These are phyloP conservation scores for Tenebrosternarchus preto DNA, from an alignment of 2,113 vertebrate species.

Conservation along the genomic window DNA sequence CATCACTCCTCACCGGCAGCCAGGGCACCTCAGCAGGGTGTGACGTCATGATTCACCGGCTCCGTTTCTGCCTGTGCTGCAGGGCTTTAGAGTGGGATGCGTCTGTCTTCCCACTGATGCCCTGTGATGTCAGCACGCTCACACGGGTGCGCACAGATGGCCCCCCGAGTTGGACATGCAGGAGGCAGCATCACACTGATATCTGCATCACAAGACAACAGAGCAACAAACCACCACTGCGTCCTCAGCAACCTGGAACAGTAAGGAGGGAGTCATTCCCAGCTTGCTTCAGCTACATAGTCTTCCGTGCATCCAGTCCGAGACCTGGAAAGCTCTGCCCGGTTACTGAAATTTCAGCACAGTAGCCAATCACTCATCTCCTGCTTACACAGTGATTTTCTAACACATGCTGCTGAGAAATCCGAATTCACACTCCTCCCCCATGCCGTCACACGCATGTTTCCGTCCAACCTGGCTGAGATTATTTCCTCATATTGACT, in stretches of 20 bases:
- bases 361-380: constrained; percentile 24
- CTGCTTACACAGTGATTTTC: constrained; percentile 7
- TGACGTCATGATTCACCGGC: constrained; percentile 62
- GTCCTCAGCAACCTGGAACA: constrained; percentile 12
- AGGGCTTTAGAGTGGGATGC: constrained; percentile 31
- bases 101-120: background rate
- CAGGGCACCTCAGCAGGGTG: constrained; percentile 57
- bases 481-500: background rate
- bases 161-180: background rate
- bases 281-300: constrained; percentile 11
- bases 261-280: constrained; percentile 8
- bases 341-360: constrained; percentile 36
- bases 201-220: constrained; percentile 59
- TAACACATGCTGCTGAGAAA: constrained; percentile 13
- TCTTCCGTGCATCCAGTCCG: background rate
- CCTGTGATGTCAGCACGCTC: constrained; percentile 8
- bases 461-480: background rate
- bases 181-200: constrained; percentile 48
- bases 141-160: background rate
- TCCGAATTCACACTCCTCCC: background rate
- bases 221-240: constrained; percentile 62
- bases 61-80: constrained; percentile 42
- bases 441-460: background rate
- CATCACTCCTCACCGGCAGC: constrained; percentile 33
- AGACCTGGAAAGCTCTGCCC: constrained; percentile 9